Percentiles rank a stretch among this genome's conserved stretches.
Evolutionary conservation across 2,797 vertebrate genomes (phyloP).

Genomic region (Podarcis lilfordi): DNA sequence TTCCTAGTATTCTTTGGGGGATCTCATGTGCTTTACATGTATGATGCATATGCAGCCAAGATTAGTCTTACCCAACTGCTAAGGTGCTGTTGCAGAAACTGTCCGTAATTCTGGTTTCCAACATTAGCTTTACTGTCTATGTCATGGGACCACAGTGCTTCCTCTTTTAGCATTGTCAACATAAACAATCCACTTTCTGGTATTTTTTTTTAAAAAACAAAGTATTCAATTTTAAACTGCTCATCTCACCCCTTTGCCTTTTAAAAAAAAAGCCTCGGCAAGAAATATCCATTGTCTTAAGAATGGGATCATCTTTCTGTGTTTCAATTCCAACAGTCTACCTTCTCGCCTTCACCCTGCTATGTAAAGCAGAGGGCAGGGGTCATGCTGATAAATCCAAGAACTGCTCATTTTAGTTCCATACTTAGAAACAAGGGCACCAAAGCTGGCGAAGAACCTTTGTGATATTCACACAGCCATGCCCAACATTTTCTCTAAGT

Average conservation of each 20-base stretch:
- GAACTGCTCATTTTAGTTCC: slow-evolving; percentile 6
- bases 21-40: too few species aligned
- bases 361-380: not conserved
- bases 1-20: too few species aligned
- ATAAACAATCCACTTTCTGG: too few species aligned
- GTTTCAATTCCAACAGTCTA: not conserved
- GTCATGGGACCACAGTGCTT: not conserved
- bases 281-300: not conserved
- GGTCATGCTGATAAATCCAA: not conserved
- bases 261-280: not conserved
- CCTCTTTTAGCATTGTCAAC: not conserved
- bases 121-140: not conserved
- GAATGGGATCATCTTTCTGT: not conserved
- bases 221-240: not conserved
- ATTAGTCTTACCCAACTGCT: too few species aligned
- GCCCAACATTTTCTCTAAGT: not conserved
- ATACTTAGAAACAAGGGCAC: slow-evolving; percentile 3
- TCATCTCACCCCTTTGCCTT: not conserved
- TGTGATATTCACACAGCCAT: not conserved
- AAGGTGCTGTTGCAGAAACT: not conserved
- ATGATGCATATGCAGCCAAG: too few species aligned
- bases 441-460: not conserved
- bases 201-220: not conserved
- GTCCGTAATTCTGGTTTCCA: not conserved
- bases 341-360: not conserved